Base-by-base conservation (phyloP, 2,888 invertebrate genomes). In the Empis livida region DNA sequence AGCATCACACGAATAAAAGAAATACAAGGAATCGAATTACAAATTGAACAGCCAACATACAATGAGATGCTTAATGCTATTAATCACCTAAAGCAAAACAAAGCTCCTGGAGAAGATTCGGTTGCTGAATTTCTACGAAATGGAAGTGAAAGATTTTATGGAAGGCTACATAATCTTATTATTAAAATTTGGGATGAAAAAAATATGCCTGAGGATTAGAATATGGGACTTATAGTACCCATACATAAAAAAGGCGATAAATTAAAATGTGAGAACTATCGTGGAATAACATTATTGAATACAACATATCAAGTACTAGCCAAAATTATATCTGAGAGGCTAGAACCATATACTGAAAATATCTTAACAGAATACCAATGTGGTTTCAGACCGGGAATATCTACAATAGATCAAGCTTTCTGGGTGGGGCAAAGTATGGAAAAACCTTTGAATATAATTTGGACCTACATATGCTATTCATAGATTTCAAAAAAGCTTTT, bases 181-280 rank as follows among this genome's bases (percentile, higher is more conserved):
- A 5, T n/a, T 3, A 6, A 10, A 38, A 20, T 20, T 10, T 44
- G 44, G 38, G 17, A 23, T 5, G 17, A 37, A 23, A 38, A 44
- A 10, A 27, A 45, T 4, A 40, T 45, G 10, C 45, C 45, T 17
- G 45, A 45, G 5, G 45, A 45, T 27, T 40, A 42, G 41, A 17
- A 14, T 20, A 31, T 8, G 17, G 11, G 41, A 11, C 40, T 46
- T 10, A 17, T 41, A 13, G 30, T 35, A 13, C 42, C 45, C n/a
- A 46, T 46, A 14, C 41, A 46, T 27, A 42, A 46, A 31, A 42
- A 46, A 6, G 40, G 45, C 8, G 35, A 42, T 27, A 46, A 32
- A 20, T 6, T 46, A 4, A 10, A 14, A 3, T 46, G 45, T 32
- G 20, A 42, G 11, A 46, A 46, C 32, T 46, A 46, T 20, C 23